Evolutionary conservation across 2,797 vertebrate species (phyloP).

Genomic region (Steatocranus sp.): DNA sequence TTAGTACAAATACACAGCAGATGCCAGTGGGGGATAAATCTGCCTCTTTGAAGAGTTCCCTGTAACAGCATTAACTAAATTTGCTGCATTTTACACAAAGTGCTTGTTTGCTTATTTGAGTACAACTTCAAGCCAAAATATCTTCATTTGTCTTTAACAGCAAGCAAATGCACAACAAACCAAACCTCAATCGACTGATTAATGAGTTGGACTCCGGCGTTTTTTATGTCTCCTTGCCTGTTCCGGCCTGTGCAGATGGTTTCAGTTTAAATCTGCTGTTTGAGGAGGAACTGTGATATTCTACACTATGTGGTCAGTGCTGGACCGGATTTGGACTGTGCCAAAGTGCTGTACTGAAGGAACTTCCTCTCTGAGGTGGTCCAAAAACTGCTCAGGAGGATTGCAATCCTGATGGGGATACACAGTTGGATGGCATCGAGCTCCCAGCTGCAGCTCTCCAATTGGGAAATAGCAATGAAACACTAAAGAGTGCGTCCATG

Average conservation of each 20-base stretch:
- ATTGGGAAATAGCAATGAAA: not conserved
- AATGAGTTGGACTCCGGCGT: conserved; percentile 22
- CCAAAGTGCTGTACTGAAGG: conserved; percentile 38
- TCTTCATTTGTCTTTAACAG: conserved; percentile 34
- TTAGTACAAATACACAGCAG: conserved; percentile 49
- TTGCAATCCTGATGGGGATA: not conserved
- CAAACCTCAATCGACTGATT: conserved; percentile 35
- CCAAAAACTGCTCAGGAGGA: conserved; percentile 12
- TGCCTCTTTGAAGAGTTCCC: conserved; percentile 63
- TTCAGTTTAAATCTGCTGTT: conserved; percentile 47
- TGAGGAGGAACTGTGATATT: conserved; percentile 47
- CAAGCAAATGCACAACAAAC: conserved; percentile 23
- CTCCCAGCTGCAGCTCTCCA: not conserved
- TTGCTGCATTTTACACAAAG: conserved; percentile 42
- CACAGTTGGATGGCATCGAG: conserved; percentile 6
- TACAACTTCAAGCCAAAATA: not conserved
- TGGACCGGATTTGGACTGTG: conserved; percentile 33
- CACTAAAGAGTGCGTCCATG: not conserved
- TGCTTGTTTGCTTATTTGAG: conserved; percentile 17
- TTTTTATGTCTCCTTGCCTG: conserved; percentile 3
- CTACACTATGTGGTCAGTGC: conserved; percentile 53
- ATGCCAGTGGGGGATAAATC: conserved; percentile 57
- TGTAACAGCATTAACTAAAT: conserved; percentile 33
- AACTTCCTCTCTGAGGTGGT: conserved; percentile 59
- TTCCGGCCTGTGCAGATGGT: conserved; percentile 52